These are phyloP conservation scores for Chalcis sispes DNA, from an alignment of 2,888 invertebrate species.

Conservation along the genomic window DNA sequence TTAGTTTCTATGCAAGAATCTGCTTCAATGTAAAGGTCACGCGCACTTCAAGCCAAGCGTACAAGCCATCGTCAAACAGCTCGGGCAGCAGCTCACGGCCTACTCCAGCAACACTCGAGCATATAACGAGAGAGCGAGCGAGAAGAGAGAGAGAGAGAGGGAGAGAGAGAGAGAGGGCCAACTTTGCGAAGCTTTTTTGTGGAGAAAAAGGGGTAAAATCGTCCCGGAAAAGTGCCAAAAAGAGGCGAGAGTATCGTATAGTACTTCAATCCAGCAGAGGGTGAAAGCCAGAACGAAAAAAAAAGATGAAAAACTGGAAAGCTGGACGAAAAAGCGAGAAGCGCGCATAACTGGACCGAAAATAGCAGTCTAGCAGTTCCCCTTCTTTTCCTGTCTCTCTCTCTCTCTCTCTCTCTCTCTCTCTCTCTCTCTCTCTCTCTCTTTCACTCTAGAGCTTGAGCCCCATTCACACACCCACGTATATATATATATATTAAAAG, in stretches of 20 bases:
- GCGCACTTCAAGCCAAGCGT: too few relatives aligned
- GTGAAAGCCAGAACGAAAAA: background rate
- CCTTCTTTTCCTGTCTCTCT: too few relatives aligned
- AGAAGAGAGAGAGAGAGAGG: too few relatives aligned
- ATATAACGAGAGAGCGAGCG: background rate
- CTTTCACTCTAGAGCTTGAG: constrained; percentile 19
- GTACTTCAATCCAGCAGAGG: background rate
- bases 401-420: too few relatives aligned
- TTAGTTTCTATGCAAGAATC: too few relatives aligned
- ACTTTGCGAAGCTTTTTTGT: too few relatives aligned
- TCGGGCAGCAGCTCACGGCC: too few relatives aligned
- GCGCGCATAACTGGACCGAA: constrained; percentile 10
- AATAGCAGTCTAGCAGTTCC: constrained; percentile 39
- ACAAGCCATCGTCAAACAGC: too few relatives aligned
- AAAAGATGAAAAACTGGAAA: background rate
- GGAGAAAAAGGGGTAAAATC: constrained; percentile 10
- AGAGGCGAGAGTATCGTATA: background rate
- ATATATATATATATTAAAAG: too few relatives aligned
- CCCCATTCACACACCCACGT: constrained; percentile 32
- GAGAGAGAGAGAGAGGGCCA: background rate
- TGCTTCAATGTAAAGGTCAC: too few relatives aligned
- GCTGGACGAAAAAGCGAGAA: background rate
- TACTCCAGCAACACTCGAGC: too few relatives aligned
- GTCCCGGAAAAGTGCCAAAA: background rate
- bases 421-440: too few relatives aligned